Conservation (phyloP, 2,888 invertebrate species). For the Microctonus brassicae region DNA sequence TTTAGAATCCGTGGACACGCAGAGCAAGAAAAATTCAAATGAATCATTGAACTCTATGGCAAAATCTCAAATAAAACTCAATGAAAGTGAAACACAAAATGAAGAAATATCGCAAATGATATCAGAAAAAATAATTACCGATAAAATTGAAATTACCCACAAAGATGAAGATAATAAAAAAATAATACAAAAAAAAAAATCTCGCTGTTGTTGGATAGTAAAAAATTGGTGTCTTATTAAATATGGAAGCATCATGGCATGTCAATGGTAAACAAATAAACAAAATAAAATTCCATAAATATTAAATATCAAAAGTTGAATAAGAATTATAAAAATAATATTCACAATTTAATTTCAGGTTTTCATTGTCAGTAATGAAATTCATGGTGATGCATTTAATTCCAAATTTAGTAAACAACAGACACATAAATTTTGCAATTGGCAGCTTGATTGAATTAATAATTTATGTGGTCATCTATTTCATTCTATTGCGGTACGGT, state of each 20-base stretch:
- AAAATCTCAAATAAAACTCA: constrained; percentile 4
- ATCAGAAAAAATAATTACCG: constrained; percentile 39
- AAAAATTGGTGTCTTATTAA: constrained; percentile 45
- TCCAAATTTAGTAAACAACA: constrained; percentile 68
- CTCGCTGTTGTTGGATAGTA: constrained; percentile 28
- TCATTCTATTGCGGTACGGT: constrained; percentile 67
- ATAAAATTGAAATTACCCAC: constrained; percentile 34
- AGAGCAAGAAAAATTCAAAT: constrained; percentile 22
- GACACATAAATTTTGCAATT: constrained; percentile 71
- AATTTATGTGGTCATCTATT: constrained; percentile 66
- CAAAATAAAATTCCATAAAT: not conserved
- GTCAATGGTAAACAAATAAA: constrained; percentile 51
- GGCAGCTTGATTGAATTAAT: constrained; percentile 70
- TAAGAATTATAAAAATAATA: not conserved
- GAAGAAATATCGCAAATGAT: not conserved
- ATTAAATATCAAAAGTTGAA: not conserved
- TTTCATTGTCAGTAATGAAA: constrained; percentile 69
- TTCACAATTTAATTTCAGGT: constrained; percentile 60
- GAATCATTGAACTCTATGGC: not conserved
- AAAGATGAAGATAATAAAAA: constrained; percentile 39
- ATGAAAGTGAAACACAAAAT: not conserved
- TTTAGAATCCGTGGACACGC: constrained; percentile 26
- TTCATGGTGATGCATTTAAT: constrained; percentile 68
- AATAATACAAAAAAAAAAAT: constrained; percentile 34
- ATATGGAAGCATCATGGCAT: constrained; percentile 47